phyloP scores from a whole-genome alignment of 1,140 invertebrate genomes.

The Condylostylus longicornis region DNA sequence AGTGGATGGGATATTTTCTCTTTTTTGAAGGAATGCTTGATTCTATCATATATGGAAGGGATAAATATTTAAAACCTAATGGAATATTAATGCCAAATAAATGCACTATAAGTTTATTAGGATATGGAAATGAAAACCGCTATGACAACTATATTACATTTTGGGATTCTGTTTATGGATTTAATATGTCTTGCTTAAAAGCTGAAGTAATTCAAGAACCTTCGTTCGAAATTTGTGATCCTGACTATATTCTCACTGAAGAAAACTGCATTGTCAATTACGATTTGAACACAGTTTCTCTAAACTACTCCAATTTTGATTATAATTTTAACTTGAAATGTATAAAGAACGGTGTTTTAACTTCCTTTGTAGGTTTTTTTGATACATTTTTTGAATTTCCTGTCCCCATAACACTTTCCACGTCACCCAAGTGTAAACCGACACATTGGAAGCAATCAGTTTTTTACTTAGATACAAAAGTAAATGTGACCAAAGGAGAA shows the following conservation, averaged over 20 bases:
- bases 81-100: slow-evolving; percentile 72
- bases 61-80: slow-evolving; percentile 65
- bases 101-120: slow-evolving; percentile 76
- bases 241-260: slow-evolving; percentile 61
- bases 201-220: slow-evolving; percentile 79
- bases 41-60: slow-evolving; percentile 77
- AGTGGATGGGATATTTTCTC: slow-evolving; percentile 99
- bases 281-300: slow-evolving; percentile 68
- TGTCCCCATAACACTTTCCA: slow-evolving; percentile 48
- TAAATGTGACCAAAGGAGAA: slow-evolving; percentile 59
- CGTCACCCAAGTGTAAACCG: slow-evolving; percentile 52
- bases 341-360: slow-evolving; percentile 55
- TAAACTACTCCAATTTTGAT: slow-evolving; percentile 65
- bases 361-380: slow-evolving; percentile 86
- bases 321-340: slow-evolving; percentile 60
- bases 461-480: slow-evolving; percentile 64
- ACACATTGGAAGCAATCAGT: slow-evolving; percentile 98
- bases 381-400: slow-evolving; percentile 73
- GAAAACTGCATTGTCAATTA: slow-evolving; percentile 49
- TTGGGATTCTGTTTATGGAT: slow-evolving; percentile 95
- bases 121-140: slow-evolving; percentile 69
- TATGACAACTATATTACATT: slow-evolving; percentile 63
- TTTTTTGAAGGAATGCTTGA: slow-evolving; percentile 98
- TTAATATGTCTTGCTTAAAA: slow-evolving; percentile 91
- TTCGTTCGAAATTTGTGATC: slow-evolving; percentile 68